Conservation (phyloP, 2,888 invertebrate species). For the Merodon equestris region DNA sequence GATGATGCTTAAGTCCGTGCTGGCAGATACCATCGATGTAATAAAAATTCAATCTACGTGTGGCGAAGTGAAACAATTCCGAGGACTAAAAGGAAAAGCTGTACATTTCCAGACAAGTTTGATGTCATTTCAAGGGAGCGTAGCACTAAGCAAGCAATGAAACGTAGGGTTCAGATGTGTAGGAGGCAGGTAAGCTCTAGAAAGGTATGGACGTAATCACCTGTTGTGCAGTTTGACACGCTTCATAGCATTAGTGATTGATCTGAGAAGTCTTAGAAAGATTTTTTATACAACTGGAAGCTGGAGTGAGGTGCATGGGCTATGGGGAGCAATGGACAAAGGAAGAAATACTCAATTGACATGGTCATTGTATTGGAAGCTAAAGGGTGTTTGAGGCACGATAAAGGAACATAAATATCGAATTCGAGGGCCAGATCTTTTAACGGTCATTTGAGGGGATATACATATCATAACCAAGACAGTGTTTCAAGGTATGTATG, state of each 20-base stretch:
- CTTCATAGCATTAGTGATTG: constrained; percentile 31
- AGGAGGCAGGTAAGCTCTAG: constrained; percentile 8
- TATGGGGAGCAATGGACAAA: too few relatives aligned
- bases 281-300: constrained; percentile 1
- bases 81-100: constrained; percentile 3
- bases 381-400: too few relatives aligned
- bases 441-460: too few relatives aligned
- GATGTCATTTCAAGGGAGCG: constrained; percentile 20
- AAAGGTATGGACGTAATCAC: constrained; percentile 33
- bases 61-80: constrained; percentile 55
- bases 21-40: constrained; percentile 31
- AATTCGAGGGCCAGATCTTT: too few relatives aligned
- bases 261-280: constrained; percentile 21
- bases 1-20: constrained; percentile 44
- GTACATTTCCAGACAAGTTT: background rate
- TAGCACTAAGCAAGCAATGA: constrained; percentile 12
- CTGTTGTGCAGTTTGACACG: constrained; percentile 47
- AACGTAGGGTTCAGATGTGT: background rate
- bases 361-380: too few relatives aligned
- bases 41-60: constrained; percentile 61
- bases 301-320: too few relatives aligned
- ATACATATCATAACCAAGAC: too few relatives aligned
- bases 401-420: too few relatives aligned
- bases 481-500: too few relatives aligned
- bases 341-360: too few relatives aligned